A percentile compares a stretch with the other conserved stretches of the same genome.
phyloP scores from a whole-genome alignment of 2,888 invertebrate species.

The Mesochorus sp. region DNA sequence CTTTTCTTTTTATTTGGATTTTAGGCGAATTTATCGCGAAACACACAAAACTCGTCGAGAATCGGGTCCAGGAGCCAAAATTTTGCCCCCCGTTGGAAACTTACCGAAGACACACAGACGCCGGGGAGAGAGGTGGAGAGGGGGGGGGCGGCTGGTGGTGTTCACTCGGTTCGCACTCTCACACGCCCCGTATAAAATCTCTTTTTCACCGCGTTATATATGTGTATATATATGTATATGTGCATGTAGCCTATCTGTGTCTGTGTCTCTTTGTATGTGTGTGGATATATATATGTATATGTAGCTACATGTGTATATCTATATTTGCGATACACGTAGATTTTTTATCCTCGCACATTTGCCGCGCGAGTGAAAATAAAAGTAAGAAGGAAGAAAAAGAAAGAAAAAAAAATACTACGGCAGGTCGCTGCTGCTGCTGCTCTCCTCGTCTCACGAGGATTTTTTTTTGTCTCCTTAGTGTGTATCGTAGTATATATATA shows the following conservation, averaged over 20 bases:
- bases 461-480: slow-evolving; percentile 41
- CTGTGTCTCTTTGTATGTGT: background rate
- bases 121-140: slow-evolving; percentile 62
- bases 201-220: slow-evolving; percentile 42
- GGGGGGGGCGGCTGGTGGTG: slow-evolving; percentile 59
- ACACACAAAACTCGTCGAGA: background rate
- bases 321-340: slow-evolving; percentile 13
- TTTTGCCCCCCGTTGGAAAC: slow-evolving; percentile 23
- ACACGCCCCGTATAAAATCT: slow-evolving; percentile 54
- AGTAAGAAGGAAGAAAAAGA: slow-evolving; percentile 66
- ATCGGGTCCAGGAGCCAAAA: slow-evolving; percentile 29
- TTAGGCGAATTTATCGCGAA: slow-evolving; percentile 14
- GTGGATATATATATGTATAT: background rate
- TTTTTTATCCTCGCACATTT: slow-evolving; percentile 66
- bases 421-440: slow-evolving; percentile 64
- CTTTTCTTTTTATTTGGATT: slow-evolving; percentile 3
- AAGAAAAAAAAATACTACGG: slow-evolving; percentile 64
- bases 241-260: background rate
- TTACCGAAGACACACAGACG: slow-evolving; percentile 53
- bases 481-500: slow-evolving; percentile 65
- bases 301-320: slow-evolving; percentile 9
- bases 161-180: slow-evolving; percentile 45
- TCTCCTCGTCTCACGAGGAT: slow-evolving; percentile 53
- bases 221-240: slow-evolving; percentile 12
- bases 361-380: slow-evolving; percentile 71